Base-by-base conservation (phyloP, 2,797 vertebrate genomes). In the Atherinosoma microstoma region DNA sequence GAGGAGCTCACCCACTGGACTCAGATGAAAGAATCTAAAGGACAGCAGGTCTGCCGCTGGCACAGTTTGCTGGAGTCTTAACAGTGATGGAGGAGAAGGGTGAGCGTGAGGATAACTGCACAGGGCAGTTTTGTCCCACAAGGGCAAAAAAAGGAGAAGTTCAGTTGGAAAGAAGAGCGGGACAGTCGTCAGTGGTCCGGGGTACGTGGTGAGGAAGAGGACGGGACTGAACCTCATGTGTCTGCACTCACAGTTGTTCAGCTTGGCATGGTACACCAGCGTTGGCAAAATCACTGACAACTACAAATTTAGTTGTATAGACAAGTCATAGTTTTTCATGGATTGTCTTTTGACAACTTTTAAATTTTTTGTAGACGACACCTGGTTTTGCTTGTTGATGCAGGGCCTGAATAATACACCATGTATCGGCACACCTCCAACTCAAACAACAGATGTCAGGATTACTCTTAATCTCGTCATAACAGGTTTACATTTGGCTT, bases 11-110 rank as follows among this genome's bases (percentile, higher is more conserved):
- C 91, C 67, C 98, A 99, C 90, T 99, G 98, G 98, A 97, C 96
- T 82, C 96, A 97, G 91, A 99, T 99, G 98, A 99, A 99, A 79
- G 98, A 98, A 87, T 97, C 96, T 0, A 98, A 97, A 92, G 97
- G 97, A 92, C 98, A 98, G 90, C 97, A 98, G 93, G 96, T 99
- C 66, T 99, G 97, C 87, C 96, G 92, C 56, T 99, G 98, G 97
- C 98, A 99, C 73, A 96, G 96, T 66, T 89, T 99, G 67, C 87
- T 99, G 72, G 97, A 99, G 85, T 97, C 98, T 0, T 99, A 96
- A 94, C 42, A 66, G 65, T 15, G 30, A 4, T 20, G 35, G 20
- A 18, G 30, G 34, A 60, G 20, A 6, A 24, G 58, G 38, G 36
- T 27, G 42, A 36, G 54, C 2, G 3, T 15, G 53, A 53, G 64